Percentiles rank a stretch among this genome's conserved stretches.
phyloP scores from a whole-genome alignment of 2,888 invertebrate species.

The Lampropteryx suffumata region DNA sequence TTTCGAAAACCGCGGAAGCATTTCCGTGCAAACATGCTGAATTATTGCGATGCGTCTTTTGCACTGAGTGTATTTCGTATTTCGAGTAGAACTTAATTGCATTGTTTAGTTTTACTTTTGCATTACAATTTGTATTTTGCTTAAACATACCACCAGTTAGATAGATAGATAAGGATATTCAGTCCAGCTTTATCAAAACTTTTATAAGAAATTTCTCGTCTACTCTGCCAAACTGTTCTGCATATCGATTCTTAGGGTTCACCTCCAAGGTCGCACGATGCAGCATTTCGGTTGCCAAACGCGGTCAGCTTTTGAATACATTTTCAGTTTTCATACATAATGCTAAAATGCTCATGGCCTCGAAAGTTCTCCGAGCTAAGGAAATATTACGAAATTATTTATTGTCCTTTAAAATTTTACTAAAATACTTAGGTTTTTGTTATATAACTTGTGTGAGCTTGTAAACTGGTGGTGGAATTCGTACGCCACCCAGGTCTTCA shows the following conservation, averaged over 20 bases:
- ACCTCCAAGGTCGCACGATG: constrained; percentile 28
- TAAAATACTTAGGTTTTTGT: too few species aligned
- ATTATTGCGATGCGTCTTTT: constrained; percentile 20
- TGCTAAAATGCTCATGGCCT: background rate
- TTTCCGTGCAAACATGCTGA: constrained; percentile 12
- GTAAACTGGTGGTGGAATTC: too few species aligned
- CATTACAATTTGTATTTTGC: too few species aligned
- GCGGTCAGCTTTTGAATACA: constrained; percentile 26
- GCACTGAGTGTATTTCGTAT: constrained; percentile 1
- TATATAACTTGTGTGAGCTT: too few species aligned
- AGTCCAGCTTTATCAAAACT: too few species aligned
- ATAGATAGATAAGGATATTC: too few species aligned
- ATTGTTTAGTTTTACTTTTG: constrained; percentile 3
- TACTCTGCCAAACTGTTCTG: constrained; percentile 4
- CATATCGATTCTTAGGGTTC: constrained; percentile 23
- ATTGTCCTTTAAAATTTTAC: background rate
- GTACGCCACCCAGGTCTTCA: too few species aligned
- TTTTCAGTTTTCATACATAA: constrained; percentile 20
- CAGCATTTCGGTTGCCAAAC: constrained; percentile 33
- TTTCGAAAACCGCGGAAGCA: constrained; percentile 33
- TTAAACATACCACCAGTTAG: too few species aligned
- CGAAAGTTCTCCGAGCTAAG: background rate
- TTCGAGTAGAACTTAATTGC: constrained; percentile 9
- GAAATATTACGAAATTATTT: background rate
- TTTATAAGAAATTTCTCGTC: background rate